A percentile compares a stretch with the other conserved stretches of the same genome.
Evolutionary conservation across 2,797 vertebrate species (phyloP).

Genomic region (Nyctibius grandis): DNA sequence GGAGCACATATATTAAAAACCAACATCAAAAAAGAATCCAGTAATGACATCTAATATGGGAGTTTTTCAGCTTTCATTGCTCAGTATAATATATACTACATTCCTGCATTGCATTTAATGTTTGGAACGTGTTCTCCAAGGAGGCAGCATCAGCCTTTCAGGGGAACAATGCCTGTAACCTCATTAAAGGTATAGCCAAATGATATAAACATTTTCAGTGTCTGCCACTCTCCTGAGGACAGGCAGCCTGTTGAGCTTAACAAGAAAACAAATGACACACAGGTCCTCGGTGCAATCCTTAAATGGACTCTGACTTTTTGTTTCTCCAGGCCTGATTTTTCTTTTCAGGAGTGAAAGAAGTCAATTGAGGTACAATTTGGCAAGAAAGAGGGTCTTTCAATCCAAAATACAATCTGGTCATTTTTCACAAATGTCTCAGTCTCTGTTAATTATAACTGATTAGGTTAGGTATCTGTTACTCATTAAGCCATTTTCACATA

Average conservation of each 20-base stretch:
- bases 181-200: neutral
- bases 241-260: neutral
- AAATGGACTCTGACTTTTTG: neutral
- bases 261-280: neutral
- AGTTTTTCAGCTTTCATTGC: neutral
- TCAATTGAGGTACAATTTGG: neutral
- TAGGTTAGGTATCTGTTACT: neutral
- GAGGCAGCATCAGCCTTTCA: neutral
- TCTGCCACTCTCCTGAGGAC: neutral
- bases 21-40: conserved; percentile 18
- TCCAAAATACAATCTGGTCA: neutral
- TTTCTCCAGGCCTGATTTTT: neutral
- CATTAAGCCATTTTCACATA: neutral
- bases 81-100: neutral
- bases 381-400: neutral
- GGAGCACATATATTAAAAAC: conserved; percentile 36
- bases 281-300: neutral
- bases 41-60: neutral
- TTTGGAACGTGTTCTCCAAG: neutral
- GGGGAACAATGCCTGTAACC: neutral
- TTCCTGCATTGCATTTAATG: neutral
- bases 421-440: neutral
- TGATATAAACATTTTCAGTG: neutral
- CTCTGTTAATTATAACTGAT: neutral
- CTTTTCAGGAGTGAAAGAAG: neutral